Conservation (phyloP, 2,797 vertebrate genomes). For the Sebastolobus altivelis region DNA sequence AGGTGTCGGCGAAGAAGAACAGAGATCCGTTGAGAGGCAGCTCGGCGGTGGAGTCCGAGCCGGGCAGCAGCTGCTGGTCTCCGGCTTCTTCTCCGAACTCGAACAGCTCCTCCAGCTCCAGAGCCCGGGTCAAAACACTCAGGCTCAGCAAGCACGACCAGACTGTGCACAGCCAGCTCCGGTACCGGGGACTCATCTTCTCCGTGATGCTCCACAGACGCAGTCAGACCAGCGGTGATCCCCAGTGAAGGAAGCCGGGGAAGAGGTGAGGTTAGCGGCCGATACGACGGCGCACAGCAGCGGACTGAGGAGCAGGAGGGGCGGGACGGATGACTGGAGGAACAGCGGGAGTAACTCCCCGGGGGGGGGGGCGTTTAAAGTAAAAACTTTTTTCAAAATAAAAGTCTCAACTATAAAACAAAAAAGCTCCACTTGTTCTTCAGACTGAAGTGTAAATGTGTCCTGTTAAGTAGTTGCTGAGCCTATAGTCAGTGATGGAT, state of each 20-base stretch:
- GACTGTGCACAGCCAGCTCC: constrained; percentile 13
- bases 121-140: not conserved
- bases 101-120: constrained; percentile 66
- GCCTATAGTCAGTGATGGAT: no score
- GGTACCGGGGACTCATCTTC: constrained; percentile 30
- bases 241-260: not conserved
- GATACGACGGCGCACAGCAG: not conserved
- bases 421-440: no score
- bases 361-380: not conserved
- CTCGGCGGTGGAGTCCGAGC: constrained; percentile 44
- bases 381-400: no score
- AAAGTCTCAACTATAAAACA: no score
- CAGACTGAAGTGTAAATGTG: not conserved
- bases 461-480: no score
- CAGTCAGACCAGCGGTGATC: not conserved
- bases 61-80: constrained; percentile 54
- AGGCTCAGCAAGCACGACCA: constrained; percentile 30
- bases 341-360: not conserved
- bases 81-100: constrained; percentile 61
- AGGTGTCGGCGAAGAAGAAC: constrained; percentile 23
- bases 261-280: constrained; percentile 18
- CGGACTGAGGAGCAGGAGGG: not conserved
- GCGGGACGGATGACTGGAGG: not conserved
- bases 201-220: not conserved
- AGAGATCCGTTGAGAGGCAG: constrained; percentile 19